Base-by-base conservation (phyloP, 2,113 vertebrate genomes). In the Psilopogon haemacephalus region DNA sequence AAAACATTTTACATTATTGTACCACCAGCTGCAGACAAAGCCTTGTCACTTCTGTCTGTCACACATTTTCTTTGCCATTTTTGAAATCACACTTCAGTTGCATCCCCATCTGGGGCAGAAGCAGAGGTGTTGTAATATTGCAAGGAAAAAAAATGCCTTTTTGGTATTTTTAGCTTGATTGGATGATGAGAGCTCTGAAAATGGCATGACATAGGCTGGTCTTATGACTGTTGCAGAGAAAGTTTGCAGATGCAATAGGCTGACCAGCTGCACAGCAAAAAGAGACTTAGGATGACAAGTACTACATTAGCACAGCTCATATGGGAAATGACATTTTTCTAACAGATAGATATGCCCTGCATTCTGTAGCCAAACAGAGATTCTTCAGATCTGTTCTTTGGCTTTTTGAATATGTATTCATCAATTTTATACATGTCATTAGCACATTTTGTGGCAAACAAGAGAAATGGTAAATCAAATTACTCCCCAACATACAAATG, bases 11-110 rank as follows among this genome's bases (percentile, higher is more conserved):
- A 94, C 85, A 91, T 96, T 95, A 92, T 90, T 95, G 84, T 94
- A 82, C 92, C 88, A 95, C 90, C 89, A 96, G 88, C 94, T 97
- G 94, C 90, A 97, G 96, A 95, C 72, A 95, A 91, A 93, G 76
- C 50, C 86, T 94, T 97, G 94, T 97, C 97, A 97, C 96, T 97
- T 97, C 96, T 95, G 93, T 97, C 95, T 97, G 88, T 84, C 96
- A 88, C 75, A 90, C 77, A 74, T 97, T 97, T 96, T 94, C 89
- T 93, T 95, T 97, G 92, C 89, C 21, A 62, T 94, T 94, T 98
- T 94, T 96, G 79, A 97, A 97, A 95, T 96, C 91, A 95, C 95
- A 95, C 86, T 96, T 93, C 82, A 78, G 74, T 87, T 87, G 97
- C 94, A 93, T 97, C 95, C 96, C 95, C 94, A 92, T 96, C 90